Conservation (phyloP, 2,888 invertebrate genomes). For the Marronus borbonicus region DNA sequence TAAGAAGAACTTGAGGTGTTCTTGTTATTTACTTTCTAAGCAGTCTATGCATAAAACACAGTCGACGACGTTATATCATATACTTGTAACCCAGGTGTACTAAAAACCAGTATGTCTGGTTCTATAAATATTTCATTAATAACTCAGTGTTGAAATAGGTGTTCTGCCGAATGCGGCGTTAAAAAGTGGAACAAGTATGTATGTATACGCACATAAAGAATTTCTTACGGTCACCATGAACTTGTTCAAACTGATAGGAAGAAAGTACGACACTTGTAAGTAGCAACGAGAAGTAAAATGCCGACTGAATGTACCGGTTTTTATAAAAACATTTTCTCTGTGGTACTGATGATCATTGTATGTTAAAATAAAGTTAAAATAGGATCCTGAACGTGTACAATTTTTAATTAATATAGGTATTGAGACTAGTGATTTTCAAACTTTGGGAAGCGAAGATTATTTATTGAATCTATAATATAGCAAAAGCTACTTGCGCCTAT, state of each 20-base stretch:
- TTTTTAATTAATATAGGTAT: too few relatives aligned
- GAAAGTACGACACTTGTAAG: constrained; percentile 22
- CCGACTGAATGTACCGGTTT: background rate
- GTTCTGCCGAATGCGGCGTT: constrained; percentile 14
- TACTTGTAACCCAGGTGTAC: constrained; percentile 18
- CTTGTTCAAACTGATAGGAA: constrained; percentile 36
- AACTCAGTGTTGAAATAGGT: constrained; percentile 24
- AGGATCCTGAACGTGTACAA: too few relatives aligned
- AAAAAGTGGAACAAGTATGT: constrained; percentile 37
- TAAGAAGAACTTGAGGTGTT: background rate
- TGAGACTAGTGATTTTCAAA: too few relatives aligned
- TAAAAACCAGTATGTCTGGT: constrained; percentile 37
- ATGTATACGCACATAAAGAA: constrained; percentile 18
- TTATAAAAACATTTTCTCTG: too few relatives aligned
- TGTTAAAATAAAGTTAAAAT: too few relatives aligned
- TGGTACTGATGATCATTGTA: too few relatives aligned
- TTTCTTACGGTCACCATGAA: constrained; percentile 32
- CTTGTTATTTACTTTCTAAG: background rate
- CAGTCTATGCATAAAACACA: background rate
- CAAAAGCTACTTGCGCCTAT: too few relatives aligned
- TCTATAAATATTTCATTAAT: constrained; percentile 40
- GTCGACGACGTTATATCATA: constrained; percentile 10
- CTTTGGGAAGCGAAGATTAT: too few relatives aligned
- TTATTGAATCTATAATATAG: too few relatives aligned
- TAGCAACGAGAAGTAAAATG: constrained; percentile 17